Evolutionary conservation across 2,113 vertebrate species (phyloP), one percentile per base, ranked within the genome.

Genomic region (Hydrochoerus hydrochaeris): DNA sequence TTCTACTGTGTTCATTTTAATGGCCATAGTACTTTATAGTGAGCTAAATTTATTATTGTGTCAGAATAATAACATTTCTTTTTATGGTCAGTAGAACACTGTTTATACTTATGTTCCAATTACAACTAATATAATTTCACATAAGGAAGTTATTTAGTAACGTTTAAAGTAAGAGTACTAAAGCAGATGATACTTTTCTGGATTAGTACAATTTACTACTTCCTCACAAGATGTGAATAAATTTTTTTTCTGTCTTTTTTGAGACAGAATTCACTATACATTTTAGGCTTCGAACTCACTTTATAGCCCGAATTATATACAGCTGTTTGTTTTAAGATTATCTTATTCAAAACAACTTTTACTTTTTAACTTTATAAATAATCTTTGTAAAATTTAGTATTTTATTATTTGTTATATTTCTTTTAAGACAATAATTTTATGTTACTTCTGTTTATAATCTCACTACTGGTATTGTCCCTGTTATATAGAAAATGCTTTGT

Each of bases 1-100:
- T 83, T 86, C 57, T 58, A 3, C 46, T 77, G 4, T 92, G 60
- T 71, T 92, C 41, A 62, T 92, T 89, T 94, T 89, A 93, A 92
- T 92, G 30, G 5, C 24, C 89, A 26, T 62, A 16, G 32, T 85
- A 24, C 46, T 69, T 65, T 67, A 17, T 52, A 38, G 65, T 96
- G 52, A 94, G 17, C 44, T 85, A 88, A 54, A 82, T 91, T 77
- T 92, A 80, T 93, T 90, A 57, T 35, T 80, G 22, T 77, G 22
- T 94, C 62, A 86, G 81, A 88, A 91, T 85, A 63, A 44, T 58
- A 57, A 26, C 5, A 67, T 67, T n/a, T 67, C 78, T 91, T 91
- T 71, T 88, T 80, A 7, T 38, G n/a, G 8, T 85, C 58, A 90
- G 8, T 71, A 87, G 38, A 63, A 91, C 49, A 60, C 49, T 82